Percentiles rank a stretch among this genome's conserved stretches.
Conservation (phyloP, 2,797 vertebrate species). For the Stomatorhinus walkeri region DNA sequence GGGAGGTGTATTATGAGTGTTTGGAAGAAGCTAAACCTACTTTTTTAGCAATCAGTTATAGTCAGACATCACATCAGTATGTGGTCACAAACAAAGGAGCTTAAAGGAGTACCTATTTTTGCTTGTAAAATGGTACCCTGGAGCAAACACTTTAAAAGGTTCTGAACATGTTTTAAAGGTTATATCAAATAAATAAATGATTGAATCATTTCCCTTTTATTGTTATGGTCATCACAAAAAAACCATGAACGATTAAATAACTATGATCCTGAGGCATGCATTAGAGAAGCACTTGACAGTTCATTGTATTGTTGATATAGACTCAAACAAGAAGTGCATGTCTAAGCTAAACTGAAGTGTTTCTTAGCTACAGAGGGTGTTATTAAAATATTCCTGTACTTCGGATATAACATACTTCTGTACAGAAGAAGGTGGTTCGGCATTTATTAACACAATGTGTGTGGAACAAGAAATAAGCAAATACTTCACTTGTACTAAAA, state of each 20-base stretch:
- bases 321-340: conserved; percentile 51
- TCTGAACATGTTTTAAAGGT: conserved; percentile 79
- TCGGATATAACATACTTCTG: neutral
- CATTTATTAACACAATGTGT: neutral
- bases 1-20: conserved; percentile 55
- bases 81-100: conserved; percentile 68
- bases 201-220: conserved; percentile 83
- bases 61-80: conserved; percentile 66
- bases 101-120: conserved; percentile 65
- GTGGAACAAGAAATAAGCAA: neutral
- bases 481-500: neutral
- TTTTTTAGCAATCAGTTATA: conserved; percentile 58
- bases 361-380: neutral
- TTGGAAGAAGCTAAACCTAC: conserved; percentile 54
- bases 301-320: conserved; percentile 49
- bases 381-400: neutral
- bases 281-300: conserved; percentile 64
- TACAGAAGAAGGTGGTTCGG: neutral
- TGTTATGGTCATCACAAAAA: conserved; percentile 75
- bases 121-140: conserved; percentile 76
- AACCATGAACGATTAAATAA: conserved; percentile 70
- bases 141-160: conserved; percentile 75
- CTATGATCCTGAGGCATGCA: conserved; percentile 76
- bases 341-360: conserved; percentile 23
- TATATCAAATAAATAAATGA: conserved; percentile 80